Evolutionary conservation across 1,140 invertebrate genomes (phyloP).

Genomic region (Drosophila carrolli): DNA sequence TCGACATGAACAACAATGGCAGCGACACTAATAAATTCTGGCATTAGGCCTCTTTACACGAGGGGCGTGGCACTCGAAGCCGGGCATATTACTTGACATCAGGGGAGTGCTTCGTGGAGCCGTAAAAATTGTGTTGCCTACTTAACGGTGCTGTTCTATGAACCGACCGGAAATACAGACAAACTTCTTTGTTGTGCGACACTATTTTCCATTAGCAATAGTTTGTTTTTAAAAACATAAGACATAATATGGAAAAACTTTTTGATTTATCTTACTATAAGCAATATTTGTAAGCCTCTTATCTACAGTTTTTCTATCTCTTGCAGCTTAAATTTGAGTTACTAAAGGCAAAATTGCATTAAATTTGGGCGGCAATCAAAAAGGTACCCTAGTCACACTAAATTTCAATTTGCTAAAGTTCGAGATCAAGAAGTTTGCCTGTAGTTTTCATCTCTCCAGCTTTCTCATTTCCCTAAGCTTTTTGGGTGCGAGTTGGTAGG

Average conservation of each 20-base stretch:
- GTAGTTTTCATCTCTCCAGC: not conserved
- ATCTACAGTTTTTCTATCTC: no score
- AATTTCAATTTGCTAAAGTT: conserved; percentile 16
- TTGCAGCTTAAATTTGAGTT: no score
- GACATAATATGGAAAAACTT: no score
- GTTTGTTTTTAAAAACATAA: no score
- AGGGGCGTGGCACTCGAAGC: conserved; percentile 12
- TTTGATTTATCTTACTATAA: no score
- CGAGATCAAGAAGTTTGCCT: conserved; percentile 19
- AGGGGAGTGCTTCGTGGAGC: conserved; percentile 34
- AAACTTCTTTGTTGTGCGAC: not conserved
- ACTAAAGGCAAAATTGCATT: not conserved
- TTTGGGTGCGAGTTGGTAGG: conserved; percentile 36
- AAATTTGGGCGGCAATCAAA: not conserved
- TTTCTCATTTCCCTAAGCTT: conserved; percentile 19
- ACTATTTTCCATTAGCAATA: no score
- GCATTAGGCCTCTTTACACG: conserved; percentile 41
- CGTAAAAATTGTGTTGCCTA: conserved; percentile 60
- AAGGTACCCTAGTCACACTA: not conserved
- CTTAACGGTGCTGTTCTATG: conserved; percentile 9
- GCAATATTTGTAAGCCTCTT: no score
- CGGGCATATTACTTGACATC: conserved; percentile 35
- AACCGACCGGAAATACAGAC: conserved; percentile 4
- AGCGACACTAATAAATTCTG: conserved; percentile 61
- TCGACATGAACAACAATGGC: conserved; percentile 36